These are phyloP conservation scores for Gallirallus australis DNA, from an alignment of 2,797 vertebrate species.

Conservation along the genomic window DNA sequence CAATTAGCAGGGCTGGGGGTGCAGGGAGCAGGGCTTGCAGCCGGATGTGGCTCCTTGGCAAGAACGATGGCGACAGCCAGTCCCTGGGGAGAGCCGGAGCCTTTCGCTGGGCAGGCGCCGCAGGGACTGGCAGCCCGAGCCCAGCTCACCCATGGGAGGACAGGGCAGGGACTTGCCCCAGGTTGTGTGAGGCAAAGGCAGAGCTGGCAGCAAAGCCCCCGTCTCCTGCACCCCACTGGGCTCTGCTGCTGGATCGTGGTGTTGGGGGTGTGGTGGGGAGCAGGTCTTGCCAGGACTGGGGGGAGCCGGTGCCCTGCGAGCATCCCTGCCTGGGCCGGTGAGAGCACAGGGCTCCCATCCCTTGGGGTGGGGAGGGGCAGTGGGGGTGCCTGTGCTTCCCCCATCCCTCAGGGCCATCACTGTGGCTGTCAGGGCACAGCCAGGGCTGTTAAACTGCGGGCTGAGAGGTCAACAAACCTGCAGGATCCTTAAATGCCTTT, in stretches of 20 bases:
- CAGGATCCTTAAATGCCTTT: not conserved
- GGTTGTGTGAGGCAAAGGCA: rapidly evolving
- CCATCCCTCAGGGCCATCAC: rapidly evolving
- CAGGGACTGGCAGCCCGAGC: rapidly evolving
- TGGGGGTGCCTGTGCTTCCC: not conserved
- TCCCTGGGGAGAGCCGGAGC: rapidly evolving
- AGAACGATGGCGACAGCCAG: rapidly evolving
- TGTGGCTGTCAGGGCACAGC: not conserved
- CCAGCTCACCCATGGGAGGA: rapidly evolving
- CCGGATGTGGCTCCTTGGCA: rapidly evolving
- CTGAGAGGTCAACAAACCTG: not conserved
- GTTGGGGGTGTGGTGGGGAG: not conserved
- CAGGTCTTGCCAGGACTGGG: not conserved
- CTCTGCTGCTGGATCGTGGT: not conserved
- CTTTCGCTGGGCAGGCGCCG: rapidly evolving
- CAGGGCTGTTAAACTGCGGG: not conserved
- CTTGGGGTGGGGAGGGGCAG: rapidly evolving
- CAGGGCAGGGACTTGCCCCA: not conserved
- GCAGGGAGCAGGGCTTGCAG: not conserved
- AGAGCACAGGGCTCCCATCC: not conserved
- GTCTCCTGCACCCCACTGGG: not conserved
- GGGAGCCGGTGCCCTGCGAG: not conserved
- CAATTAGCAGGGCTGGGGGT: not conserved
- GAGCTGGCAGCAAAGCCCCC: not conserved
- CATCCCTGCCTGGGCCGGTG: not conserved